Evolutionary conservation across 2,888 invertebrate genomes (phyloP).

Genomic region (Apeira syringaria): DNA sequence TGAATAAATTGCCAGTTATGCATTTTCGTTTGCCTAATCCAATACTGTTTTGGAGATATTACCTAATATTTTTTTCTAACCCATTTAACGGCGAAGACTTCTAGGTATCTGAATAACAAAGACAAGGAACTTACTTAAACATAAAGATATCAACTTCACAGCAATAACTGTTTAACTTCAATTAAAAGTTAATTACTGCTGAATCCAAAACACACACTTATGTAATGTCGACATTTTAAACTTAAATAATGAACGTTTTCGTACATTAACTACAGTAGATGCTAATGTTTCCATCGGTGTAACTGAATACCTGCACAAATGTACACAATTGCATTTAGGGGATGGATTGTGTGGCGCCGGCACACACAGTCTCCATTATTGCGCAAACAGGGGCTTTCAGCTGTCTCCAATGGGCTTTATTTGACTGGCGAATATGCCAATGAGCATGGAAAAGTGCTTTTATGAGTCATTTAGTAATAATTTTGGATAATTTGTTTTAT

Average conservation of each 20-base stretch:
- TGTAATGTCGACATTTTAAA: background rate
- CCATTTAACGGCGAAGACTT: too few species aligned
- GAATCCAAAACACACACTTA: too few species aligned
- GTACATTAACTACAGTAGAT: slow-evolving; percentile 33
- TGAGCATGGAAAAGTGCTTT: slow-evolving; percentile 16
- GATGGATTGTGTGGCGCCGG: slow-evolving; percentile 66
- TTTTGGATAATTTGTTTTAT: too few species aligned
- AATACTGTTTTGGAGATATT: too few species aligned
- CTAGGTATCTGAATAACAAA: too few species aligned
- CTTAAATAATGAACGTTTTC: slow-evolving; percentile 9
- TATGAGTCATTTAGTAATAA: too few species aligned
- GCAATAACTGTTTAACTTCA: background rate
- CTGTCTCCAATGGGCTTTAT: slow-evolving; percentile 53
- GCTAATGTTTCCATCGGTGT: slow-evolving; percentile 73
- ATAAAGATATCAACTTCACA: background rate
- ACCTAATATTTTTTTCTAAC: too few species aligned
- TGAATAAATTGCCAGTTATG: slow-evolving; percentile 9
- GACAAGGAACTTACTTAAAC: too few species aligned
- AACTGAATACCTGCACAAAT: slow-evolving; percentile 78
- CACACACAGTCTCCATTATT: slow-evolving; percentile 64
- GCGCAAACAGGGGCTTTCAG: slow-evolving; percentile 66
- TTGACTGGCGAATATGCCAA: slow-evolving; percentile 39
- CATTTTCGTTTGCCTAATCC: background rate
- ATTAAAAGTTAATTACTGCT: background rate
- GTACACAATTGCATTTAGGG: slow-evolving; percentile 80